Percentiles rank a stretch among this genome's conserved stretches.
Evolutionary conservation across 2,797 vertebrate genomes (phyloP).

Genomic region (Cyprinella venusta): DNA sequence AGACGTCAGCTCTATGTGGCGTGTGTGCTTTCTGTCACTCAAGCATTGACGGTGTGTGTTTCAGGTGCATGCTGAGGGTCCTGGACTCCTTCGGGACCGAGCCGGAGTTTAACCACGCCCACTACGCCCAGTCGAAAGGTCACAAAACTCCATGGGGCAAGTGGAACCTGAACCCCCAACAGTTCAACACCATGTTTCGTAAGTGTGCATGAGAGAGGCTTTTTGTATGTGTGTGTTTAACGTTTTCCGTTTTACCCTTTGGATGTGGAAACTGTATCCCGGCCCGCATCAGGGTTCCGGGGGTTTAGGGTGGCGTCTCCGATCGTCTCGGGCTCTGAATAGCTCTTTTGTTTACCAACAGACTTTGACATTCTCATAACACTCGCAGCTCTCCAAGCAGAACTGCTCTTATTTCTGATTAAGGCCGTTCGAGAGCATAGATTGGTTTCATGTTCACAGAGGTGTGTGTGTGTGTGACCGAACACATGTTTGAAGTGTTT

Average conservation of each 20-base stretch:
- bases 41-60: slow-evolving; percentile 18
- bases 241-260: neutral
- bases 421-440: slow-evolving; percentile 13
- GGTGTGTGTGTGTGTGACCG: neutral
- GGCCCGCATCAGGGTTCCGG: slow-evolving; percentile 8
- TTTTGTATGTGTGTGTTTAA: neutral
- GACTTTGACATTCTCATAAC: slow-evolving; percentile 70
- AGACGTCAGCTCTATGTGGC: neutral
- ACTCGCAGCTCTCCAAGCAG: slow-evolving; percentile 62
- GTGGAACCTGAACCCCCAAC: slow-evolving; percentile 99
- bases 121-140: slow-evolving; percentile 97
- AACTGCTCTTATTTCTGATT: slow-evolving; percentile 47
- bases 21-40: neutral
- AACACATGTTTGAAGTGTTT: slow-evolving; percentile 1
- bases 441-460: slow-evolving; percentile 38
- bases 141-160: slow-evolving; percentile 99
- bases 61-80: slow-evolving; percentile 95
- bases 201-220: slow-evolving; percentile 73
- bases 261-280: slow-evolving; percentile 21
- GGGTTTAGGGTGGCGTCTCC: slow-evolving; percentile 61
- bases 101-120: slow-evolving; percentile 98
- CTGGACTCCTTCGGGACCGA: slow-evolving; percentile 98
- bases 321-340: slow-evolving; percentile 63
- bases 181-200: slow-evolving; percentile 99
- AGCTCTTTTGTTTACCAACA: slow-evolving; percentile 67